Evolutionary conservation across 2,797 vertebrate genomes (phyloP), one percentile per base, ranked within the genome.

Genomic region (Chrosomus eos): DNA sequence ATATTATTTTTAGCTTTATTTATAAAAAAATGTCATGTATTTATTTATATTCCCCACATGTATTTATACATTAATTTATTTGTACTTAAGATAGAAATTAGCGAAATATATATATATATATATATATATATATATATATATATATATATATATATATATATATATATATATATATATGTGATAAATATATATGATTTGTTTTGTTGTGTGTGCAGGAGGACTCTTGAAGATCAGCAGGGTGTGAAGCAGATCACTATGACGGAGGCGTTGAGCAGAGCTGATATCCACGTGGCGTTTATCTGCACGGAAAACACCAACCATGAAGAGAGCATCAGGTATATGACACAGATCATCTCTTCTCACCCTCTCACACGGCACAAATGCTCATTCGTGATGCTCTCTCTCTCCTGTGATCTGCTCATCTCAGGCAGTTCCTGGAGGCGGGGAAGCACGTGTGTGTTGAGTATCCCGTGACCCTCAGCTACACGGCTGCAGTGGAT

Each of bases 361-460:
- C 6, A 43, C 5, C 31, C 40, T 38, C n/a, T 4, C 60, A 53
- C 58, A 16, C 62, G 38, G 23, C 58, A 19, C 16, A 48, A n/a
- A 33, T 19, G 11, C 45, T 64, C 13, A 38, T 48, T 8, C 16
- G 16, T 4, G 10, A 64, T 26, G 33, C 0, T 23, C 5, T 43
- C 0, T 23, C 5, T 43, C 43, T 66, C 16, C 26, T 11, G 33
- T 81, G n/a, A 64, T 80, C 67, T 67, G 19, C 40, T 58, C 48
- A 19, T 40, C 83, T 87, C 90, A 98, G 97, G 91, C 91, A 88
- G 58, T 99, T 98, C 89, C 93, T 99, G 73, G 93, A 96, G 87
- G 97, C 96, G 74, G 97, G 97, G 36, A 99, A 98, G 82, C 97
- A 99, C 4, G 96, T 99, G 66, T 97, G 97, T 2, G 97, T 99